Base-by-base conservation (phyloP, 2,888 invertebrate species). In the Chorisops tibialis region DNA sequence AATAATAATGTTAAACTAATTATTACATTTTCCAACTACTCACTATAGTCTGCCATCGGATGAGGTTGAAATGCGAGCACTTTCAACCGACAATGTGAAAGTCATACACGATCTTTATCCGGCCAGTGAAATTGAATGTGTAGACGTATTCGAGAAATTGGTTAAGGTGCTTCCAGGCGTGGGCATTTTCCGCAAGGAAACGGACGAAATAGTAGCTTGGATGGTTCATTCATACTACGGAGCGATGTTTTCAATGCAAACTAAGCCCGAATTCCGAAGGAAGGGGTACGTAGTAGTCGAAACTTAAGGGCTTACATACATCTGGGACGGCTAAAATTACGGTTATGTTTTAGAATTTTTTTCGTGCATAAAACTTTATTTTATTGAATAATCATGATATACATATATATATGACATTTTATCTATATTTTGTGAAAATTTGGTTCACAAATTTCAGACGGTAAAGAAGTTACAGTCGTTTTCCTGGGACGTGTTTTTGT, bases 241-340 rank as follows among this genome's bases (percentile, higher is more conserved):
- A 21, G 92, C 92, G 65, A 92, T 92, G 92, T 92, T 92, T 80
- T 91, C 91, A 54, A 92, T 92, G 92, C 91, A 92, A 79, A 92
- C 92, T 62, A 84, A 86, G 71, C 88, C 88, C 52, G 87, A 88
- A 75, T 86, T 85, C 77, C 83, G 88, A 66, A 81, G 85, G 70
- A 87, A 87, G 79, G 88, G 88, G 74, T 79, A 43, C 70, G 70
- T 68, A 38, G 22, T 59, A 5, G 9, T 30, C 30, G 30, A 37
- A 37, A 16, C 21, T 35, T 30, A 35, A n/a, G n/a, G n/a, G n/a
- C n/a, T n/a, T n/a, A n/a, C n/a, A n/a, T n/a, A n/a, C n/a, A n/a
- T n/a, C n/a, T n/a, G n/a, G n/a, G n/a, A n/a, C n/a, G n/a, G n/a
- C n/a, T n/a, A n/a, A n/a, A n/a, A n/a, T n/a, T n/a, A n/a, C n/a